Evolutionary conservation across 2,797 vertebrate species (phyloP).

Genomic region (Leuciscus waleckii): DNA sequence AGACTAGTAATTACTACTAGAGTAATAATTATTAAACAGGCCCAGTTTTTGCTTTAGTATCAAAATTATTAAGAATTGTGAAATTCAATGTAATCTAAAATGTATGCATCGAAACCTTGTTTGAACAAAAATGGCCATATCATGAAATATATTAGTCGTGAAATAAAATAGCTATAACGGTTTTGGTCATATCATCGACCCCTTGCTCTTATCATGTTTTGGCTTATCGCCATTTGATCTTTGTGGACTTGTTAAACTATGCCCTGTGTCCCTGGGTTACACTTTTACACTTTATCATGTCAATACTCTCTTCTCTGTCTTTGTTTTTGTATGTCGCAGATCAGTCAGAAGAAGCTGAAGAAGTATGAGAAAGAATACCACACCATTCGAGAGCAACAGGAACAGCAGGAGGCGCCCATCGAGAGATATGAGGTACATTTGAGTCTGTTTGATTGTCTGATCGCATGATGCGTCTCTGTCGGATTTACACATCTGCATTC

Average conservation of each 20-base stretch:
- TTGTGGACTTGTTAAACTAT: not conserved
- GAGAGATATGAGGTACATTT: conserved; percentile 92
- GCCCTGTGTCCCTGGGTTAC: not conserved
- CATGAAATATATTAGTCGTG: no score
- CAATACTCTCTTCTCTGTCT: not conserved
- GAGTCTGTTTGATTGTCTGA: not conserved
- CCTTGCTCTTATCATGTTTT: not conserved
- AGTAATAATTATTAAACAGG: no score
- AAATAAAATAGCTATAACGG: not conserved
- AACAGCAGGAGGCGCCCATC: conserved; percentile 96
- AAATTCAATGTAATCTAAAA: not conserved
- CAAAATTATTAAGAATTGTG: not conserved
- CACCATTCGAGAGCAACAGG: conserved; percentile 95
- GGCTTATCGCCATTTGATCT: not conserved
- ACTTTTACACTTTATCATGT: not conserved
- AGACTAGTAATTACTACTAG: no score
- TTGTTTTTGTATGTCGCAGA: conserved; percentile 72
- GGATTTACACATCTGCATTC: conserved; percentile 17
- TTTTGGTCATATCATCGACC: not conserved
- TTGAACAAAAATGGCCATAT: not conserved
- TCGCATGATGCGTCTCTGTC: not conserved
- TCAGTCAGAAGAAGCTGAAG: conserved; percentile 98
- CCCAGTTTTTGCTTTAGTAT: no score
- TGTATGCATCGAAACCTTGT: not conserved
- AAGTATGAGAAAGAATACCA: conserved; percentile 98